Conservation (phyloP, 2,113 vertebrate species). For the Brienomyrus brachyistius region DNA sequence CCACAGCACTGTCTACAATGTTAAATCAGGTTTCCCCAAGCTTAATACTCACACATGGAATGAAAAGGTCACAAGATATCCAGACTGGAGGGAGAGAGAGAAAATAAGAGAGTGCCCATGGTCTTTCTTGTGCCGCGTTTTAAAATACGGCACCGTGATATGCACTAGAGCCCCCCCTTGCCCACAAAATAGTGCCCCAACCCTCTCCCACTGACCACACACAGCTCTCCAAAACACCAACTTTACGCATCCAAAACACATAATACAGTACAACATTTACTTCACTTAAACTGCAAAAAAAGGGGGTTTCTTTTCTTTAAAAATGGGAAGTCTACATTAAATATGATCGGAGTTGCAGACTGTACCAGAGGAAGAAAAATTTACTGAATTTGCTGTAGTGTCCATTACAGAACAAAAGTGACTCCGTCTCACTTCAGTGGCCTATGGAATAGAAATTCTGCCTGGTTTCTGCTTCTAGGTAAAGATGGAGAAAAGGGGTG, state of each 20-base stretch:
- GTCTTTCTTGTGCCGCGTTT: constrained; percentile 40
- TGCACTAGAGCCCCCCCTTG: constrained; percentile 36
- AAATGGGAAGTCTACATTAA: constrained; percentile 62
- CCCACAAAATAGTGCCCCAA: constrained; percentile 9
- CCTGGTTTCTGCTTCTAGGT: constrained; percentile 46
- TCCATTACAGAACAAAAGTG: constrained; percentile 53
- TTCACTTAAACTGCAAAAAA: constrained; percentile 68
- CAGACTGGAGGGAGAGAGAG: constrained; percentile 36
- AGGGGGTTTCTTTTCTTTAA: constrained; percentile 48
- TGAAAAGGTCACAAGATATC: constrained; percentile 57
- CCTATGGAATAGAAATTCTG: constrained; percentile 38
- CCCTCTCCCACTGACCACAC: constrained; percentile 15
- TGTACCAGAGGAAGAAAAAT: constrained; percentile 46
- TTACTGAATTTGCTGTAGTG: constrained; percentile 49
- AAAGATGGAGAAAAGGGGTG: constrained; percentile 31
- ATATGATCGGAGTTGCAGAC: constrained; percentile 51
- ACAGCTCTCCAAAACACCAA: constrained; percentile 40
- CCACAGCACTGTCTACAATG: constrained; percentile 39
- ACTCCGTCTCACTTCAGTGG: constrained; percentile 41
- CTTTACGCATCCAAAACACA: constrained; percentile 58
- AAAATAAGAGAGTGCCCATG: constrained; percentile 35
- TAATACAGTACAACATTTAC: constrained; percentile 72
- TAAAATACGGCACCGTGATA: constrained; percentile 37
- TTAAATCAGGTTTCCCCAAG: constrained; percentile 36
- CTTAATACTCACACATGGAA: constrained; percentile 54